A percentile compares a stretch with the other conserved stretches of the same genome.
These are phyloP conservation scores for Blera fallax DNA, from an alignment of 2,888 invertebrate genomes.

Conservation along the genomic window DNA sequence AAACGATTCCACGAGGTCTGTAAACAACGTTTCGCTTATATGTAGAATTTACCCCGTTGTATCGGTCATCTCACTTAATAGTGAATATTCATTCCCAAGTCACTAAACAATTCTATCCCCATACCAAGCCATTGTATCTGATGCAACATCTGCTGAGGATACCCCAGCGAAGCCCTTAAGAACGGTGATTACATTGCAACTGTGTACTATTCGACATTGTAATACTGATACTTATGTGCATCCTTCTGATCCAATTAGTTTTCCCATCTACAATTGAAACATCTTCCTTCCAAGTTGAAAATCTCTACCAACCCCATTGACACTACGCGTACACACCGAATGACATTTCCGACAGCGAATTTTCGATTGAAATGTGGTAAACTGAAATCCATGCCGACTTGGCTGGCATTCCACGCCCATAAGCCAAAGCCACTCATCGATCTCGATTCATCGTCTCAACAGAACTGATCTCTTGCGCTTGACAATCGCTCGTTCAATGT, in stretches of 20 bases:
- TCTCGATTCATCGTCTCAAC: not conserved
- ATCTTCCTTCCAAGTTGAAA: constrained; percentile 25
- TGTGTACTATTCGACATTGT: not conserved
- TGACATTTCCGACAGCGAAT: constrained; percentile 64
- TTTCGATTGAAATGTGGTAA: constrained; percentile 68
- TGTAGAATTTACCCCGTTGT: too few species aligned
- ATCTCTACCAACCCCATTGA: not conserved
- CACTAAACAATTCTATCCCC: too few species aligned
- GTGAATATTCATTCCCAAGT: too few species aligned
- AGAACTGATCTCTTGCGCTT: not conserved
- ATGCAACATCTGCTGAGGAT: too few species aligned
- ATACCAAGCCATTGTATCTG: too few species aligned
- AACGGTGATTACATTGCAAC: too few species aligned
- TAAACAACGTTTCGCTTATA: too few species aligned
- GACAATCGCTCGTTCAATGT: constrained; percentile 18
- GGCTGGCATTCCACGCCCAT: not conserved
- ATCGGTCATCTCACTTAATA: too few species aligned
- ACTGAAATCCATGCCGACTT: constrained; percentile 31
- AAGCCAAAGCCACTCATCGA: constrained; percentile 13
- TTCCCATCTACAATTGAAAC: constrained; percentile 23
- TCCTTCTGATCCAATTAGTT: constrained; percentile 27
- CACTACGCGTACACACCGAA: constrained; percentile 29
- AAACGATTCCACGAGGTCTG: too few species aligned
- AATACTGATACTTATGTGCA: constrained; percentile 4
- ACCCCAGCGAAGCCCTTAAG: too few species aligned